Conservation (phyloP, 2,888 invertebrate species). For the Rhingia campestris region DNA sequence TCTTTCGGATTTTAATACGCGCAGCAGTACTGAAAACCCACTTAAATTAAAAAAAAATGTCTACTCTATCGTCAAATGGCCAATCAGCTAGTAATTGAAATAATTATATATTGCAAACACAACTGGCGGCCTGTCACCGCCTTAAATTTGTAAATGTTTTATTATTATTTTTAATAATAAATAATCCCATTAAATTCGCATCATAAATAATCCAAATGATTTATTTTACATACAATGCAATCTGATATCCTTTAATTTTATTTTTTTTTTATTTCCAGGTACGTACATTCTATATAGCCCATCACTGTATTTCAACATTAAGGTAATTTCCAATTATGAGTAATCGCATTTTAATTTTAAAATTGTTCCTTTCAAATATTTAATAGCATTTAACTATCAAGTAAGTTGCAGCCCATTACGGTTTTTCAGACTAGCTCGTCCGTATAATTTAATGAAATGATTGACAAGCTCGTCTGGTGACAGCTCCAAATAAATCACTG, state of each 20-base stretch:
- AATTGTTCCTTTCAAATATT: slow-evolving; percentile 31
- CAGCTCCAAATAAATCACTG: not conserved
- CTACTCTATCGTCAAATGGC: no score
- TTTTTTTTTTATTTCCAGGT: slow-evolving; percentile 20
- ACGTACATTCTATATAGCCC: not conserved
- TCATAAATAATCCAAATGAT: not conserved
- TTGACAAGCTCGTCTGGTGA: not conserved
- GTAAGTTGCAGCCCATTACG: slow-evolving; percentile 8
- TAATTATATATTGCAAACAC: no score
- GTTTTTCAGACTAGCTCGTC: slow-evolving; percentile 6
- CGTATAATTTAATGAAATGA: not conserved
- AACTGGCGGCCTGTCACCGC: no score
- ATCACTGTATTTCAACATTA: not conserved
- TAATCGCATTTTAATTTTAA: slow-evolving; percentile 11
- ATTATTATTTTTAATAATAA: not conserved
- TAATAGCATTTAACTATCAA: slow-evolving; percentile 32
- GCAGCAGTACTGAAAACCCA: no score
- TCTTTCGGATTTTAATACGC: no score
- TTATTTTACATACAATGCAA: not conserved
- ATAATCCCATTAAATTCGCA: not conserved
- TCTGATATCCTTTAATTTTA: slow-evolving; percentile 18
- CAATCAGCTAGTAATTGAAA: no score
- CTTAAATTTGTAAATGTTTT: no score
- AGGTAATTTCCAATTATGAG: slow-evolving; percentile 24
- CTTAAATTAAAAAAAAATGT: no score